Evolutionary conservation across 2,113 vertebrate genomes (phyloP), one percentile per base, ranked within the genome.

Genomic region (Prunella fulvescens): DNA sequence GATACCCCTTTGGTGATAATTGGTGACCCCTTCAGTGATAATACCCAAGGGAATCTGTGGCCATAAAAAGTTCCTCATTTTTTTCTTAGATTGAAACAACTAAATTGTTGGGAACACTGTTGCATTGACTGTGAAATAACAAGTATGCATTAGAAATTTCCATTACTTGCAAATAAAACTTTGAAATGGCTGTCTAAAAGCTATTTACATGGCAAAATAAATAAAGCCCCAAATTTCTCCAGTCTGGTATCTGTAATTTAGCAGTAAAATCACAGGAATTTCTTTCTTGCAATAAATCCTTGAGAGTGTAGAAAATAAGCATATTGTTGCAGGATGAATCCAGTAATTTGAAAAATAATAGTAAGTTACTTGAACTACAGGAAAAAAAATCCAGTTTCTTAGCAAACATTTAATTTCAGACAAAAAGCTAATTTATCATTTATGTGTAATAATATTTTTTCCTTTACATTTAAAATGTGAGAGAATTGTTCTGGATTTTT

Each of bases 201-300:
- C 19, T 58, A 17, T 48, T 14, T 47, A 58, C n/a, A 15, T 7
- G 10, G 15, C 5, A 44, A 47, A 48, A 87, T 33, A 78, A 70
- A 47, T 64, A 24, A 7, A 89, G 25, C 22, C 5, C 6, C 19
- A 45, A 47, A 57, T 73, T 87, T 80, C 29, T 72, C 10, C 57
- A 33, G 13, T 58, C 33, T 73, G 18, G 10, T 54, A 33, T 71
- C 28, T 95, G 50, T 73, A 94, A 70, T 81, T 86, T 44, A 93
- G 24, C 31, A 45, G 10, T n/a, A 47, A 94, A 92, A 88, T 86
- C 23, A 88, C 22, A 56, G 28, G 76, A 92, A 58, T 70, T 16
- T 81, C 6, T n/a, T 90, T 83, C 31, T 73, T 76, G 6, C 7
- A 53, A 72, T 70, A 86, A 80, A 50, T 14, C 20, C 24, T 79